Percentiles rank a stretch among this genome's conserved stretches.
phyloP scores from a whole-genome alignment of 2,888 invertebrate genomes.

The Lycophotia porphyrea region DNA sequence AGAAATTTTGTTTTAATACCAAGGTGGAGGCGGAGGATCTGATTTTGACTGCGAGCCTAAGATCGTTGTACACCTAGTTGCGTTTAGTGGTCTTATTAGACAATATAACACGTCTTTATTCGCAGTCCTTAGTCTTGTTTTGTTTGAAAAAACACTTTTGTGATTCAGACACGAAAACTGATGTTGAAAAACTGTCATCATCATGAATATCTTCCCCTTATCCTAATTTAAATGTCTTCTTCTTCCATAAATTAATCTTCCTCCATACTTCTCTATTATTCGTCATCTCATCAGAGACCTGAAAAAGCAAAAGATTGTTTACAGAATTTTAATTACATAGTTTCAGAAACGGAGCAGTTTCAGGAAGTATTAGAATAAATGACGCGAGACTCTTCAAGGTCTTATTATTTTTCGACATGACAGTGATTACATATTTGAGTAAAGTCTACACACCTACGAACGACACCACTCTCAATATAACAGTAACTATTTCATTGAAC shows the following conservation, averaged over 20 bases:
- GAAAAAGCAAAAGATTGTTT: neutral
- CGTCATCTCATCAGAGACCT: neutral
- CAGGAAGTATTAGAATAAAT: neutral
- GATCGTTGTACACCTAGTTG: neutral
- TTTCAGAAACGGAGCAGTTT: neutral
- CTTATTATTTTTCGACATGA: neutral
- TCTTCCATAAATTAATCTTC: no score
- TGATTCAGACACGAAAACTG: neutral
- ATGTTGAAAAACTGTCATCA: neutral
- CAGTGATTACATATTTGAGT: neutral
- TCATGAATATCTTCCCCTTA: neutral
- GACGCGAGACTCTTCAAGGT: neutral
- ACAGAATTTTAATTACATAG: neutral
- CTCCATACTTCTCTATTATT: neutral
- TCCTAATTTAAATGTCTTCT: neutral
- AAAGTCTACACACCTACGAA: neutral
- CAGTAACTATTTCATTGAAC: slow-evolving; percentile 12
- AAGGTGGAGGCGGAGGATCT: no score
- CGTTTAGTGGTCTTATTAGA: neutral
- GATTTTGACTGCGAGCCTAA: neutral
- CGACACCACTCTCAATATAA: neutral
- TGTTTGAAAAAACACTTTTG: neutral
- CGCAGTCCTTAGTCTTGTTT: no score
- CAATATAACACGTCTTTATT: neutral
- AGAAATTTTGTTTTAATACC: no score